A percentile compares a stretch with the other conserved stretches of the same genome.
Evolutionary conservation across 2,113 vertebrate genomes (phyloP).

Genomic region (Maccullochella peelii): DNA sequence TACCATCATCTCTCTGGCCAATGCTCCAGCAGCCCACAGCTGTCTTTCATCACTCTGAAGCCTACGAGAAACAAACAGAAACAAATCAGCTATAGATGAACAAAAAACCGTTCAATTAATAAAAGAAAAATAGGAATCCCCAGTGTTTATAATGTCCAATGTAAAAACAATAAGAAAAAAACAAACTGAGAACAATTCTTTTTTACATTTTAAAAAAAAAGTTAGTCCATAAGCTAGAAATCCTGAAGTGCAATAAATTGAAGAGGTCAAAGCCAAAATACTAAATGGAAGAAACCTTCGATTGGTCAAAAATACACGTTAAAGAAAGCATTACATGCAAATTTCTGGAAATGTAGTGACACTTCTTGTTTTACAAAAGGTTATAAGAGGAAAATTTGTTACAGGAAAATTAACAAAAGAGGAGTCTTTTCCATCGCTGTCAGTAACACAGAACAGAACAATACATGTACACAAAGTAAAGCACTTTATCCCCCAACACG

Average conservation of each 20-base stretch:
- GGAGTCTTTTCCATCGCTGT: constrained; percentile 81
- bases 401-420: constrained; percentile 83
- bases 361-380: constrained; percentile 77
- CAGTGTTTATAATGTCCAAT: constrained; percentile 70
- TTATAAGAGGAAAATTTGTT: constrained; percentile 83
- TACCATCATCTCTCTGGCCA: constrained; percentile 67
- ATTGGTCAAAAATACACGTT: constrained; percentile 79
- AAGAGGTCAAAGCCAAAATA: constrained; percentile 73
- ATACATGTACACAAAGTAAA: constrained; percentile 82
- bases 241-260: constrained; percentile 77
- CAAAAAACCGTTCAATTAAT: neutral
- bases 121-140: constrained; percentile 74
- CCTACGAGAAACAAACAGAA: constrained; percentile 88
- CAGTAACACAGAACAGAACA: constrained; percentile 83
- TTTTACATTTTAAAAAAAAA: constrained; percentile 70
- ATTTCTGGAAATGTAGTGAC: constrained; percentile 76
- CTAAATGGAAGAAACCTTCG: constrained; percentile 74
- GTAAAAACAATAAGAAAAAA: constrained; percentile 53
- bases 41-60: constrained; percentile 86
- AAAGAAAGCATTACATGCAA: constrained; percentile 84
- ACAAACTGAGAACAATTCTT: constrained; percentile 59
- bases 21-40: constrained; percentile 77
- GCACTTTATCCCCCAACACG: constrained; percentile 83
- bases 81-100: constrained; percentile 73
- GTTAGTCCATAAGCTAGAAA: constrained; percentile 82